phyloP scores from a whole-genome alignment of 2,113 vertebrate species.

The Noctilio leporinus region DNA sequence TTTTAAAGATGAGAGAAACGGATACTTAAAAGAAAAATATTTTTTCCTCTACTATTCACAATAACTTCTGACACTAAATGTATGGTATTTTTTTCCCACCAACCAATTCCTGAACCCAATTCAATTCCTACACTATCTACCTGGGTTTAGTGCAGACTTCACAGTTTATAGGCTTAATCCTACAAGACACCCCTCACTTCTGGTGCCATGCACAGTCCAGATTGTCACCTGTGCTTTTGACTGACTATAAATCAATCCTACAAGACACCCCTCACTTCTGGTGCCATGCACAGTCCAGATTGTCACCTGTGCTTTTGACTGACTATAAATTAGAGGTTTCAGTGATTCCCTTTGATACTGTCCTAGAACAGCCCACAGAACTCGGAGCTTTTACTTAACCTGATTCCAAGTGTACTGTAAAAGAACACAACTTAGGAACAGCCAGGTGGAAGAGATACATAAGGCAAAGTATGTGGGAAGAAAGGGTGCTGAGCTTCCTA shows the following conservation, averaged over 20 bases:
- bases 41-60: neutral
- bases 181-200: neutral
- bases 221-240: neutral
- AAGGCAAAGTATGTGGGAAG: neutral
- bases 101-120: neutral
- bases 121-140: neutral
- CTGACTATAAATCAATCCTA: neutral
- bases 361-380: neutral
- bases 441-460: neutral
- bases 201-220: neutral
- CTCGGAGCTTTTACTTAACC: neutral
- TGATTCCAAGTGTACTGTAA: neutral
- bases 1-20: neutral
- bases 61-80: neutral
- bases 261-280: neutral
- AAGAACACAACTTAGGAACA: neutral
- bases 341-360: neutral
- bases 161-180: neutral
- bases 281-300: neutral
- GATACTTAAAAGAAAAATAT: neutral
- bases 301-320: neutral
- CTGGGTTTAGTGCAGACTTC: neutral
- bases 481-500: neutral
- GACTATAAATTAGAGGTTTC: neutral
- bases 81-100: neutral